Conservation (phyloP, 2,888 invertebrate species). For the Ormyrus pomaceus region DNA sequence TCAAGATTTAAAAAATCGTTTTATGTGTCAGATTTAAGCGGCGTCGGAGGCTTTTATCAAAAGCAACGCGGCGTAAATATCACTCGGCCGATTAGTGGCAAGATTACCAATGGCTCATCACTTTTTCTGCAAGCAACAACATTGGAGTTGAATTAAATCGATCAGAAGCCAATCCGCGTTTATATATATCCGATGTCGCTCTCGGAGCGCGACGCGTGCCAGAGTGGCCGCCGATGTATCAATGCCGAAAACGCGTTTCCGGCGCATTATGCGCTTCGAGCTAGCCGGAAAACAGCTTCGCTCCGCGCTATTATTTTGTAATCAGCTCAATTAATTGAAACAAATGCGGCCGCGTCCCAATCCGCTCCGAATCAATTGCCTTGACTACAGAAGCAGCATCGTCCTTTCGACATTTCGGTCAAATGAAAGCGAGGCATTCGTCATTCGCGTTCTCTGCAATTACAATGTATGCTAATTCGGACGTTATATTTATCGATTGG, state of each 20-base stretch:
- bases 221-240: neutral
- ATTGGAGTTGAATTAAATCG: neutral
- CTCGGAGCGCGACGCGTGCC: neutral
- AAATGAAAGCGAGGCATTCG: too few species aligned
- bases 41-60: too few species aligned
- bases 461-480: too few species aligned
- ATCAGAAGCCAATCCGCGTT: neutral
- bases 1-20: too few species aligned
- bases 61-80: too few species aligned
- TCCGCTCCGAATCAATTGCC: constrained; percentile 14
- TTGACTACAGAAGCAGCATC: neutral
- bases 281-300: constrained; percentile 27
- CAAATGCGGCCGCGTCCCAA: neutral
- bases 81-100: too few species aligned
- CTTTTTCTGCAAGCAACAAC: too few species aligned
- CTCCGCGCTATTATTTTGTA: constrained; percentile 32
- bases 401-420: too few species aligned
- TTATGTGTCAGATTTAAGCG: too few species aligned
- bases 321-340: constrained; percentile 51
- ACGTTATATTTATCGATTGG: too few species aligned
- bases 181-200: neutral
- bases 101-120: too few species aligned
- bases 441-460: too few species aligned
- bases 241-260: constrained; percentile 8
- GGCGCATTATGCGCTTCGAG: neutral